Base-by-base conservation (phyloP, 2,797 vertebrate species). In the Pipistrellus kuhlii region DNA sequence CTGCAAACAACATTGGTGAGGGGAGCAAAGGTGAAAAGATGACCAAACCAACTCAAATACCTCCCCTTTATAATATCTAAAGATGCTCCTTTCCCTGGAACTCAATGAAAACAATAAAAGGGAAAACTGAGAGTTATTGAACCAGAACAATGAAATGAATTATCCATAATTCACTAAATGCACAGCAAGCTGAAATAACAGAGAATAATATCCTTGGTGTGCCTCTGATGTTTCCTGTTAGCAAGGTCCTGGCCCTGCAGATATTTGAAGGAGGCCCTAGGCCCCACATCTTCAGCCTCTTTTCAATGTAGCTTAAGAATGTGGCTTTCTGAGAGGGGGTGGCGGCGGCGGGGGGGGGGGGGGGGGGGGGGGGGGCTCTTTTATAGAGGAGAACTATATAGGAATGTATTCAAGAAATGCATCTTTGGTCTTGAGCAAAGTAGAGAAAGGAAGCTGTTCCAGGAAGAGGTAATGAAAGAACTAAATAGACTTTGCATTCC, bases 221-320 rank as follows among this genome's bases (percentile, higher is more conserved):
- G n/a, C 38, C 68, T 75, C 77, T 77, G 72, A 76, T 23, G 48
- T 23, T 55, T 73, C 68, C 35, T 51, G 20, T 69, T 68, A 76
- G 46, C 73, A 83, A 90, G 88, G 81, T 38, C 5, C 62, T 88
- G 57, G 32, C 12, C 48, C 93, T 88, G 62, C 46, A 76, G 32
- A 80, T 51, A 38, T 46, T 55, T 76, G 68, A 81, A 84, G 77
- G 84, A 66, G 11, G 53, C 5, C 30, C 8, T 25, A 18, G 1
- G 0, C 51, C 8, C 68, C 62, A 82, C 32, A 85, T 88, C 76
- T 44, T 77, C 62, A 57, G 14, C 14, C 18, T 81, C 66, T 76
- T 85, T 91, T 78, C 88, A 90, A 68, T 66, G n/a, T n/a, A 57
- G 17, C 59, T 84, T 68, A 77, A 94, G 41, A 73, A 68, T n/a